Percentiles rank a stretch among this genome's conserved stretches.
These are phyloP conservation scores for Jacana jacana DNA, from an alignment of 2,113 vertebrate species.

Conservation along the genomic window DNA sequence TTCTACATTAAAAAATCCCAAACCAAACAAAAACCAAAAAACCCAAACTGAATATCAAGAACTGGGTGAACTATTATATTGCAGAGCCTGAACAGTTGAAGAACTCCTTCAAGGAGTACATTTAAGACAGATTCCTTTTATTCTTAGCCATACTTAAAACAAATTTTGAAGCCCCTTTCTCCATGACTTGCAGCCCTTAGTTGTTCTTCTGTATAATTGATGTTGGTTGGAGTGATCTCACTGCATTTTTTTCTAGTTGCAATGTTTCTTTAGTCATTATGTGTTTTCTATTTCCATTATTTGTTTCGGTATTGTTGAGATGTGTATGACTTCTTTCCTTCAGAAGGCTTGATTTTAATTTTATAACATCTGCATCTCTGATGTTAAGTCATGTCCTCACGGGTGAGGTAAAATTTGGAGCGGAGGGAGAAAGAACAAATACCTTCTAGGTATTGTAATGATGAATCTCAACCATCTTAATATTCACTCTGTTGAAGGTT, in stretches of 20 bases:
- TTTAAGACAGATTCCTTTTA: neutral
- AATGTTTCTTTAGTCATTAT: neutral
- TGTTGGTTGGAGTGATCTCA: neutral
- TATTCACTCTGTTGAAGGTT: neutral
- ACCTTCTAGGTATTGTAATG: neutral
- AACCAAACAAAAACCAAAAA: neutral
- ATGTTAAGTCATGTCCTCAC: neutral
- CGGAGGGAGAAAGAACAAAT: neutral
- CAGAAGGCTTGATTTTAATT: neutral
- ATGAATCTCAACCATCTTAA: neutral
- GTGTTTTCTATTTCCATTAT: neutral
- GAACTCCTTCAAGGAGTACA: neutral
- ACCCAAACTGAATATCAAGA: neutral
- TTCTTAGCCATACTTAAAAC: neutral
- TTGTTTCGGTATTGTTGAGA: neutral
- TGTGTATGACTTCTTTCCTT: neutral
- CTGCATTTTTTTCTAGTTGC: neutral
- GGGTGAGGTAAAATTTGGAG: neutral
- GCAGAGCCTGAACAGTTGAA: neutral
- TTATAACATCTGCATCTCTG: neutral
- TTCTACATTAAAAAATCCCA: neutral
- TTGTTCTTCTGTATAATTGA: neutral
- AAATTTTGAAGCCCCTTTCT: neutral
- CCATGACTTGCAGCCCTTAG: neutral
- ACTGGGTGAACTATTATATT: neutral